phyloP scores from a whole-genome alignment of 1,140 invertebrate species.

The Heliconius melpomene region DNA sequence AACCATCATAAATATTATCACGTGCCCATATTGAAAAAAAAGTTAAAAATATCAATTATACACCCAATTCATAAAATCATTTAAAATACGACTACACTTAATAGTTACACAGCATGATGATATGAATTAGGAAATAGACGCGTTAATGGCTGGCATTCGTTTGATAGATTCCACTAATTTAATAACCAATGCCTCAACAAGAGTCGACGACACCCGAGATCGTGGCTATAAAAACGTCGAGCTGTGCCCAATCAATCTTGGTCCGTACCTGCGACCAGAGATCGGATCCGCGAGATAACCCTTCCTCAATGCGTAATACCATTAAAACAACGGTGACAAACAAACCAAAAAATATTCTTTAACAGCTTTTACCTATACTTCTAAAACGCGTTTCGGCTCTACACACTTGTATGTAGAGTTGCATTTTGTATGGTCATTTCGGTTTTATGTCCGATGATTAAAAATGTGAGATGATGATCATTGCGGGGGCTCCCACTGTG shows the following conservation, averaged over 20 bases:
- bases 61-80: constrained; percentile 18
- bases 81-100: constrained; percentile 3
- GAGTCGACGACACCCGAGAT: constrained; percentile 73
- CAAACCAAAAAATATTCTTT: constrained; percentile 76
- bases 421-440: constrained; percentile 44
- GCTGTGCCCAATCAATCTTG: constrained; percentile 75
- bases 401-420: constrained; percentile 39
- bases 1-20: neutral
- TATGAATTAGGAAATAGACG: constrained; percentile 33
- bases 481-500: constrained; percentile 78
- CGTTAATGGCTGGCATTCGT: constrained; percentile 63
- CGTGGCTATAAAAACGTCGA: constrained; percentile 74
- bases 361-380: constrained; percentile 61
- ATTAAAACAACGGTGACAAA: constrained; percentile 81
- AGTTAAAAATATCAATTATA: neutral
- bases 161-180: constrained; percentile 72
- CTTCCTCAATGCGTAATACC: constrained; percentile 78
- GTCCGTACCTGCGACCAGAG: constrained; percentile 65
- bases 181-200: constrained; percentile 67
- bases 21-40: neutral
- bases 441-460: constrained; percentile 73
- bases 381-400: constrained; percentile 28
- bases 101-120: constrained; percentile 12
- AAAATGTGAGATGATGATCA: constrained; percentile 80
- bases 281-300: constrained; percentile 77